Evolutionary conservation across 1,140 invertebrate genomes (phyloP).

Genomic region (Apis laboriosa): DNA sequence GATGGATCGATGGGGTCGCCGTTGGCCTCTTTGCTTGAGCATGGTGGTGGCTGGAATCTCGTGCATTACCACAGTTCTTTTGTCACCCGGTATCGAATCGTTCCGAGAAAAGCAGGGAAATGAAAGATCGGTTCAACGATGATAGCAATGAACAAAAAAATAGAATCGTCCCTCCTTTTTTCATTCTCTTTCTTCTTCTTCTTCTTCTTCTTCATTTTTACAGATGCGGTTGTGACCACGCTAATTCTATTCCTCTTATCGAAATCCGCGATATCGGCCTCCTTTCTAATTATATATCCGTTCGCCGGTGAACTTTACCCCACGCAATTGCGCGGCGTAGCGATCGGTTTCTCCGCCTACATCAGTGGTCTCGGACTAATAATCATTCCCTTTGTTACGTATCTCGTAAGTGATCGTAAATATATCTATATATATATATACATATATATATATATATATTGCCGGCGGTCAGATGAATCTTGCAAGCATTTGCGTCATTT

Average conservation of each 20-base stretch:
- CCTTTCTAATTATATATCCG: conserved; percentile 94
- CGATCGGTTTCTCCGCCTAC: conserved; percentile 94
- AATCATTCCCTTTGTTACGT: conserved; percentile 94
- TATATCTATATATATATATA: neutral
- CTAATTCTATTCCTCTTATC: conserved; percentile 91
- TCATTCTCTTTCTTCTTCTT: too few relatives aligned
- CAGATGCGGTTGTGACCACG: conserved; percentile 88
- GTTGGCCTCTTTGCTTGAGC: conserved; percentile 91
- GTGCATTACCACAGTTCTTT: conserved; percentile 90
- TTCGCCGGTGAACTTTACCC: conserved; percentile 95
- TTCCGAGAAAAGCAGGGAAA: neutral
- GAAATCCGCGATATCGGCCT: conserved; percentile 94
- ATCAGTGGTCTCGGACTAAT: conserved; percentile 92
- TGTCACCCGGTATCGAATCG: conserved; percentile 84
- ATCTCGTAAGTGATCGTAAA: conserved; percentile 84
- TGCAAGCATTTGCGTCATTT: conserved; percentile 34
- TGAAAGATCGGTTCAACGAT: neutral
- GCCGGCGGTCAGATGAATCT: neutral
- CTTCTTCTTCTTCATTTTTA: conserved; percentile 58
- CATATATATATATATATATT: neutral
- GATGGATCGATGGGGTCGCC: conserved; percentile 90
- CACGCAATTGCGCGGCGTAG: conserved; percentile 91
- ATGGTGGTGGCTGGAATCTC: conserved; percentile 91
- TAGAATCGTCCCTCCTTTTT: too few relatives aligned
- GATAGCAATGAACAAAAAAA: neutral